Evolutionary conservation across 2,797 vertebrate genomes (phyloP), one percentile per base, ranked within the genome.

Genomic region (Pelodytes ibericus): DNA sequence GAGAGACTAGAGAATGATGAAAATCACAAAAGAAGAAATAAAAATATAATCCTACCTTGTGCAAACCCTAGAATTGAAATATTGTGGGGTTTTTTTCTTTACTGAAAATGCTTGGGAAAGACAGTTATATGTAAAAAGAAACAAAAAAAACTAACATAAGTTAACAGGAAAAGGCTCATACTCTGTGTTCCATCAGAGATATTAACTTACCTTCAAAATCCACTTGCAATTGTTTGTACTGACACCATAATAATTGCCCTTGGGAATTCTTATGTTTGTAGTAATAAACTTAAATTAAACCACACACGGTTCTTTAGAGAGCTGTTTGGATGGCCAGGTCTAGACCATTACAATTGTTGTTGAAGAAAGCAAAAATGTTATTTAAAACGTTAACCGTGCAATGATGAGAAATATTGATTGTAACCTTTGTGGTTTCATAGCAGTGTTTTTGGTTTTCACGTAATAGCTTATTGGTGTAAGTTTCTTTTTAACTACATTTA

Each of bases 121-220:
- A 22, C 3, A 2, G 24, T 22, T 53, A 53, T n/a, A n/a, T n/a
- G n/a, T n/a, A n/a, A n/a, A n/a, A n/a, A n/a, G n/a, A n/a, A n/a
- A 53, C 20, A 61, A 69, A 62, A 53, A 30, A 57, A 53, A 60
- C 41, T 69, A 24, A 61, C 47, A 57, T 75, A 29, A 62, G 58
- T 75, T 75, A 69, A 69, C 69, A 69, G 58, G 64, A 75, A 71
- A 61, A 53, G 41, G 39, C 39, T 33, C 29, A 61, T 29, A 36
- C 60, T 62, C 73, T 69, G 49, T 68, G 73, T 75, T 75, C 69
- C 44, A 75, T 44, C 64, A 59, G 60, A 65, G 36, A 69, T 69
- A 75, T 69, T 75, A 69, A 75, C 64, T 75, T 69, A 27, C 15
- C 58, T 61, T 41, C 61, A 75, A 75, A 75, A 57, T 75, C 69